Evolutionary conservation across 23 tunicate species (phyloP).

Genomic region (Trididemnum clinides): DNA sequence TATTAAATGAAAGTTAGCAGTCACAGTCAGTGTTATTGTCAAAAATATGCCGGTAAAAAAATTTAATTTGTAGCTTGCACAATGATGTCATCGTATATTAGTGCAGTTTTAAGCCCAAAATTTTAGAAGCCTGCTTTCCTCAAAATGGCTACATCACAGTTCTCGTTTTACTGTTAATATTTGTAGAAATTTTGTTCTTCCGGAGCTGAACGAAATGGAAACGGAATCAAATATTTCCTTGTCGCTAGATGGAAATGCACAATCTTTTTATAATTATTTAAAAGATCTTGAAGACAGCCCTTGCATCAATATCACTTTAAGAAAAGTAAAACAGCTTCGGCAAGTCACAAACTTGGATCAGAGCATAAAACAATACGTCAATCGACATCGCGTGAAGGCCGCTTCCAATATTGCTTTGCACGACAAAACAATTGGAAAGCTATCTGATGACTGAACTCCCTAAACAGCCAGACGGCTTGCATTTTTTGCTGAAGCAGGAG

Average conservation of each 20-base stretch:
- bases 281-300: background rate
- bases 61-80: background rate
- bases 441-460: no score
- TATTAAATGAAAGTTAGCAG: background rate
- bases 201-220: constrained; percentile 18
- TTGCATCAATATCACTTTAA: background rate
- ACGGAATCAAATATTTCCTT: constrained; percentile 29
- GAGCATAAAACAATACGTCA: constrained; percentile 19
- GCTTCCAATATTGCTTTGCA: no score
- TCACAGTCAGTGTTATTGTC: background rate
- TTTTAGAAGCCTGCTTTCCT: background rate
- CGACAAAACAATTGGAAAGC: no score
- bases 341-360: constrained; percentile 42
- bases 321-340: constrained; percentile 15
- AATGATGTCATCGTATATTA: background rate
- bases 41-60: background rate
- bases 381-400: background rate
- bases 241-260: constrained; percentile 66
- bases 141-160: background rate
- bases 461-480: no score
- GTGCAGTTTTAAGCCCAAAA: background rate
- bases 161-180: background rate
- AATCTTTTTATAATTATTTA: constrained; percentile 41
- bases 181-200: constrained; percentile 39
- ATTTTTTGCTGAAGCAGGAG: no score